A percentile compares a stretch with the other conserved stretches of the same genome.
Conservation (phyloP, 2,113 vertebrate genomes). For the Aegithalos caudatus region DNA sequence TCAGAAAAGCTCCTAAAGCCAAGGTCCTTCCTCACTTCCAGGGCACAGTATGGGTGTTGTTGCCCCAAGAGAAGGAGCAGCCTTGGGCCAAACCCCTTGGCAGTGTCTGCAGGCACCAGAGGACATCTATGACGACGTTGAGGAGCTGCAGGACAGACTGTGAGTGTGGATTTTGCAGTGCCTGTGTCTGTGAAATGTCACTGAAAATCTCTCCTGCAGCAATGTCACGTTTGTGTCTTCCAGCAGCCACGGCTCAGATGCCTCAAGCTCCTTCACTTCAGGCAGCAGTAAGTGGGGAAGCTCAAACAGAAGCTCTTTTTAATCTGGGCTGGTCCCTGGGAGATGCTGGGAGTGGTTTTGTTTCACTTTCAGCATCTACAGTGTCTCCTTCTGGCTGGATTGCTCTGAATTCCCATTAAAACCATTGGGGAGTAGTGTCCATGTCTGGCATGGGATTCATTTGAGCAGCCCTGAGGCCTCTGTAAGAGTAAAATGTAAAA, state of each 20-base stretch:
- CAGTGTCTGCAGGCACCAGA: conserved; percentile 4
- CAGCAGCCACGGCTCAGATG: conserved; percentile 5
- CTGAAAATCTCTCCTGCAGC: background rate
- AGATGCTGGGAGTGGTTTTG: background rate
- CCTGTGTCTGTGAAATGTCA: background rate
- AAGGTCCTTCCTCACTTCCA: conserved; percentile 35
- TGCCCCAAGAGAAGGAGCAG: conserved; percentile 69
- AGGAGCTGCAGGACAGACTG: background rate
- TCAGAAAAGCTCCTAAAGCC: background rate
- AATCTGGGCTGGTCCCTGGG: background rate
- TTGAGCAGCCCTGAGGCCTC: background rate
- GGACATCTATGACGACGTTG: conserved; percentile 64
- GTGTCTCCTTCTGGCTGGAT: background rate
- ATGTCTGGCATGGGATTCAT: background rate
- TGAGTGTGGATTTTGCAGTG: background rate
- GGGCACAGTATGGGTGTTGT: conserved; percentile 66
- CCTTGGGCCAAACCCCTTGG: conserved; percentile 36
- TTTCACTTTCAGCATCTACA: background rate
- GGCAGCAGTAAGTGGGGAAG: conserved; percentile 54
- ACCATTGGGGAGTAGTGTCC: background rate
- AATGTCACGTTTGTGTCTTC: conserved; percentile 2
- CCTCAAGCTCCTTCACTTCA: conserved; percentile 12
- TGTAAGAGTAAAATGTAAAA: background rate
- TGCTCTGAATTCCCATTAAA: background rate
- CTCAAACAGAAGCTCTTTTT: background rate